phyloP scores from a whole-genome alignment of 2,113 vertebrate genomes.

The Stomatorhinus ivindoensis region DNA sequence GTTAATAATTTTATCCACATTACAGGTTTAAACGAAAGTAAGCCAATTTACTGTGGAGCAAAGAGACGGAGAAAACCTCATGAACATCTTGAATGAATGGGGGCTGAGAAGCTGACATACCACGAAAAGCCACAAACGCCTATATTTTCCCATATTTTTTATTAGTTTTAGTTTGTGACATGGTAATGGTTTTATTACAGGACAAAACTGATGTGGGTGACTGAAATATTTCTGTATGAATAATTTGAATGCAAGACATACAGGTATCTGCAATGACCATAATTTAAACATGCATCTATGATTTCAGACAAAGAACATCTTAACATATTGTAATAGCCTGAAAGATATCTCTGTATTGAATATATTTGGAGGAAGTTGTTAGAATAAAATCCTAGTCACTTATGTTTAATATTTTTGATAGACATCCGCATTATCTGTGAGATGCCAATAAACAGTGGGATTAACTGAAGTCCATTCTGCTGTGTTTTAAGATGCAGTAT shows the following conservation, averaged over 20 bases:
- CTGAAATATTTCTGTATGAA: not conserved
- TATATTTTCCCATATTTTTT: not conserved
- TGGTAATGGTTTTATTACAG: not conserved
- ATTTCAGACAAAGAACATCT: not conserved
- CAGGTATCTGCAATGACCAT: not conserved
- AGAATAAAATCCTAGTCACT: not conserved
- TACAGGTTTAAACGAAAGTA: conserved; percentile 42
- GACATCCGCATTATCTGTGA: not conserved
- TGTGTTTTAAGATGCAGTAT: not conserved
- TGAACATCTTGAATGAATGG: not conserved
- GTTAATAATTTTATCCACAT: not conserved
- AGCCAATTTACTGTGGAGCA: not conserved
- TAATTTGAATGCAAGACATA: not conserved
- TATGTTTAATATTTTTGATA: not conserved
- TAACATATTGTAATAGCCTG: not conserved
- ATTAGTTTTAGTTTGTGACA: not conserved
- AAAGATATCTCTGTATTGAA: not conserved
- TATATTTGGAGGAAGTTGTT: not conserved
- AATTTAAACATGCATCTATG: not conserved
- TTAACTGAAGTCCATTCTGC: not conserved
- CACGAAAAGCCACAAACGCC: not conserved
- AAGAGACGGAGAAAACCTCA: not conserved
- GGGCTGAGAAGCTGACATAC: not conserved
- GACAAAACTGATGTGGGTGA: not conserved
- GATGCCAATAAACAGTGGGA: not conserved